Conservation (phyloP, 2,888 invertebrate genomes). For the Clivina fossor region DNA sequence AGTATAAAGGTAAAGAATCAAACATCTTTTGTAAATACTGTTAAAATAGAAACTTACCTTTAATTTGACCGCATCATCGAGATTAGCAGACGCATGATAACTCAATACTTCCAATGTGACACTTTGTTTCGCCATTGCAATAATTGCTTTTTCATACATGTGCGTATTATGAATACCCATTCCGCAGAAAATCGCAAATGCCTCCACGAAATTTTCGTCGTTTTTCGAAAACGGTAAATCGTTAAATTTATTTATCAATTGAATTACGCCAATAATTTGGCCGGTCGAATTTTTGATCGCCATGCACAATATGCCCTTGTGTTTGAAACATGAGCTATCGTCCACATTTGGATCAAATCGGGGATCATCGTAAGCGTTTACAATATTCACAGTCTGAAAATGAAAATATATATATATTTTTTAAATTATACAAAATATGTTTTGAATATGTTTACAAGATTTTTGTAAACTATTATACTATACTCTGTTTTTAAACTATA, state of each 20-base stretch:
- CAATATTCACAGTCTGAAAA: conserved; percentile 84
- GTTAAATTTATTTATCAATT: conserved; percentile 90
- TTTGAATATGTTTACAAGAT: not conserved
- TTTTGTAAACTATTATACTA: not conserved
- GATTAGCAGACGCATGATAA: conserved; percentile 90
- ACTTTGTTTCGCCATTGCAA: conserved; percentile 94
- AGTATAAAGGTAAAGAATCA: not conserved
- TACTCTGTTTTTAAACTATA: too few species aligned
- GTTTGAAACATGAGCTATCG: conserved; percentile 78
- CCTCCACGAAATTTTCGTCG: conserved; percentile 95
- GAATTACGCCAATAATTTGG: conserved; percentile 90
- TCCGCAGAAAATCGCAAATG: conserved; percentile 96
- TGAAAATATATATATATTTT: conserved; percentile 33
- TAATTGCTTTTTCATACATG: conserved; percentile 95
- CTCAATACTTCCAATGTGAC: conserved; percentile 92
- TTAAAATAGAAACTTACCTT: conserved; percentile 73
- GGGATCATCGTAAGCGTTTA: conserved; percentile 84
- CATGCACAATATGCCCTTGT: conserved; percentile 91
- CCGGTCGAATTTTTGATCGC: conserved; percentile 92
- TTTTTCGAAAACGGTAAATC: conserved; percentile 89
- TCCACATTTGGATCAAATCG: conserved; percentile 88
- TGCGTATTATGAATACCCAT: conserved; percentile 97
- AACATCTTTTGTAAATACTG: not conserved
- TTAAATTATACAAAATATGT: too few species aligned
- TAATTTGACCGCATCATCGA: conserved; percentile 85